Conservation (phyloP, 2,888 invertebrate genomes). For the Pseudolycoriella hygida region DNA sequence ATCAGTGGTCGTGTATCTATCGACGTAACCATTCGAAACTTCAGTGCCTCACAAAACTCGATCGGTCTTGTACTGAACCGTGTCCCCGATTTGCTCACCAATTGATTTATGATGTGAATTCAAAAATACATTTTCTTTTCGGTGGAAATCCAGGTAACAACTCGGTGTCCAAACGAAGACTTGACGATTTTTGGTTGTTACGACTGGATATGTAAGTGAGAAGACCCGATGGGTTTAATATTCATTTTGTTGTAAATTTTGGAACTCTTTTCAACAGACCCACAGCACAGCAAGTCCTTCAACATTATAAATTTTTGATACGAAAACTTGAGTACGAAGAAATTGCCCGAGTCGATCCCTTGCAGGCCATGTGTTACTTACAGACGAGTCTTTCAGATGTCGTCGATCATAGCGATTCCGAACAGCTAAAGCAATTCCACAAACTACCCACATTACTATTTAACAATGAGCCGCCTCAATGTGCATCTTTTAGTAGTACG, state of each 20-base stretch:
- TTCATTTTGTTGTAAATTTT: background rate
- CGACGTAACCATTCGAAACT: constrained; percentile 47
- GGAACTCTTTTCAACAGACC: constrained; percentile 35
- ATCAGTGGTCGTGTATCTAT: constrained; percentile 74
- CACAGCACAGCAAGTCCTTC: constrained; percentile 39
- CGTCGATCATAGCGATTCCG: constrained; percentile 51
- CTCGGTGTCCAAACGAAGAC: no score
- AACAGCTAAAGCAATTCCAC: constrained; percentile 60
- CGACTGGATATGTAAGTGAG: constrained; percentile 26
- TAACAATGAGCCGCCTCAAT: constrained; percentile 26
- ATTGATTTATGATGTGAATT: constrained; percentile 60
- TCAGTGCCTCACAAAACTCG: constrained; percentile 41
- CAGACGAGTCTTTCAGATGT: constrained; percentile 51
- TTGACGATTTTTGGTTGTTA: constrained; percentile 79
- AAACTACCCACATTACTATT: constrained; percentile 50
- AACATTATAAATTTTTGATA: constrained; percentile 44
- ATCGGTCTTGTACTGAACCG: constrained; percentile 33
- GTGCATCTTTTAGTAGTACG: background rate
- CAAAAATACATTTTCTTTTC: constrained; percentile 59
- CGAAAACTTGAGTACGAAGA: constrained; percentile 55
- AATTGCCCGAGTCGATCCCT: constrained; percentile 38
- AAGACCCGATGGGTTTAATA: no score
- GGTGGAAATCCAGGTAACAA: constrained; percentile 83
- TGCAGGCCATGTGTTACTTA: constrained; percentile 54
- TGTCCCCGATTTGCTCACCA: constrained; percentile 76